These are phyloP conservation scores for Parazoanthus atlanticus DNA, from an alignment of 92 coral and sea anemone genomes.

Conservation along the genomic window DNA sequence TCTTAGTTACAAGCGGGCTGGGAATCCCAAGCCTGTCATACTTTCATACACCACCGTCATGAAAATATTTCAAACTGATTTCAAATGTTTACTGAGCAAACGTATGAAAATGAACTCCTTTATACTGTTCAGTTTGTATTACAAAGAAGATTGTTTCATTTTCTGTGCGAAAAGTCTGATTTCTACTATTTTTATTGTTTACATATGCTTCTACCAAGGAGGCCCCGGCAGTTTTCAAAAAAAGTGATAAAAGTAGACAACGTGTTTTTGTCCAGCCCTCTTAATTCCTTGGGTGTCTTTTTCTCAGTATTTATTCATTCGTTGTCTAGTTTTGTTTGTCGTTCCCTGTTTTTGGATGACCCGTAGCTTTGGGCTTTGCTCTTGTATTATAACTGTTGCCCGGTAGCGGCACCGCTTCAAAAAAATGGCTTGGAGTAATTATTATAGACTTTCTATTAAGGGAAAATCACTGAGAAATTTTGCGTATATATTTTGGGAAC, in stretches of 20 bases:
- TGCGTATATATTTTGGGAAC: neutral
- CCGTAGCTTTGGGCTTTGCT: neutral
- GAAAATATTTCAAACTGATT: neutral
- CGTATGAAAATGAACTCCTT: no score
- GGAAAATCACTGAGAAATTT: neutral
- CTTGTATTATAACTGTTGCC: neutral
- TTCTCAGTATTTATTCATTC: neutral
- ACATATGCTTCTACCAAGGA: neutral
- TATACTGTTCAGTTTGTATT: neutral
- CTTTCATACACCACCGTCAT: neutral
- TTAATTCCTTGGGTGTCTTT: neutral
- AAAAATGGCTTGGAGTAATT: neutral
- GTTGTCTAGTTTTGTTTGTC: neutral
- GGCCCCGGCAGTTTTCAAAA: neutral
- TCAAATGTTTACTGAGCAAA: neutral
- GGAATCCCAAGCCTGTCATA: no score
- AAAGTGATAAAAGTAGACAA: neutral
- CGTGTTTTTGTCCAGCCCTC: neutral
- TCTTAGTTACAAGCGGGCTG: neutral
- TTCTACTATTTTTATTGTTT: neutral
- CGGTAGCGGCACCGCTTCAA: neutral
- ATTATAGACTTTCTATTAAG: neutral
- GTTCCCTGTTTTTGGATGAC: neutral
- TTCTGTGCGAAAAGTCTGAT: neutral
- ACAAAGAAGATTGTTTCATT: neutral